Conservation (phyloP, 2,888 invertebrate genomes). For the Epsilonema sp. region DNA sequence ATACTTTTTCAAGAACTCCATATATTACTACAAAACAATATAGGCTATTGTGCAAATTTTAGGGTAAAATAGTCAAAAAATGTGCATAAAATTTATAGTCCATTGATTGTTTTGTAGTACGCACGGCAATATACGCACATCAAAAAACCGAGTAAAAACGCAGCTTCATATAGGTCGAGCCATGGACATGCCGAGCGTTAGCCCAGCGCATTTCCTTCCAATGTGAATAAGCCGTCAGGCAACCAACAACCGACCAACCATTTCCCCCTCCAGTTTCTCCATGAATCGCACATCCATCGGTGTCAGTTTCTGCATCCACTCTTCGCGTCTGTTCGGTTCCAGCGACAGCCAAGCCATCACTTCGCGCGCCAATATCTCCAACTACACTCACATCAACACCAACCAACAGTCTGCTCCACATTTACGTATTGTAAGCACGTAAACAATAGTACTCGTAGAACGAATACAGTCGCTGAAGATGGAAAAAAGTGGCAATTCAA, state of each 20-base stretch:
- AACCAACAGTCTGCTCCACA: not conserved
- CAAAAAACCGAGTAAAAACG: no score
- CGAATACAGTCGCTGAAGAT: not conserved
- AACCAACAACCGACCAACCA: constrained; percentile 3
- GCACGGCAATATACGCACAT: no score
- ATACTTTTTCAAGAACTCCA: no score
- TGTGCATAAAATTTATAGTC: no score
- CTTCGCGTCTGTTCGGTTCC: not conserved
- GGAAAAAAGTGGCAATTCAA: not conserved
- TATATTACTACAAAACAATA: no score
- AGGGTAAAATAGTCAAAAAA: not conserved
- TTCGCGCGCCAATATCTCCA: constrained; percentile 5
- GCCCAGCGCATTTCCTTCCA: no score
- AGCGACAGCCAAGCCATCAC: constrained; percentile 3
- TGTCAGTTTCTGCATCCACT: not conserved
- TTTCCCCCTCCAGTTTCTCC: constrained; percentile 8
- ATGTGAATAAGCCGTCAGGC: not conserved
- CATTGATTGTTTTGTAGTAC: no score
- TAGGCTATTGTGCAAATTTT: no score
- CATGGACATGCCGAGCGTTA: no score
- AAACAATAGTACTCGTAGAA: not conserved
- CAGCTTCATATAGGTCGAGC: no score
- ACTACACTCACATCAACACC: not conserved
- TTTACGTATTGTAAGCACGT: no score
- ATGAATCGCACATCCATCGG: constrained; percentile 3